phyloP scores from a whole-genome alignment of 2,113 vertebrate genomes.

The Cebidichthys violaceus region DNA sequence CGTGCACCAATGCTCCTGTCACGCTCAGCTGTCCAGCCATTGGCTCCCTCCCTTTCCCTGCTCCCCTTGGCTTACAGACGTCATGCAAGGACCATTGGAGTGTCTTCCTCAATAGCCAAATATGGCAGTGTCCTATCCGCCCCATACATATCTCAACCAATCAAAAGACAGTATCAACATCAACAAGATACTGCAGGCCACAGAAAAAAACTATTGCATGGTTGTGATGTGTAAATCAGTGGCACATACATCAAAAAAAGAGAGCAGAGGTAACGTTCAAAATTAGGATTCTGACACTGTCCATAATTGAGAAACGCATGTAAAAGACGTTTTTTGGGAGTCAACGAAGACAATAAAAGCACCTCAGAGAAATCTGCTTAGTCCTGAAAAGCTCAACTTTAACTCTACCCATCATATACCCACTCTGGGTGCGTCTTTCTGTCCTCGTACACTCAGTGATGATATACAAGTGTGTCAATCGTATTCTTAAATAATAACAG shows the following conservation, averaged over 20 bases:
- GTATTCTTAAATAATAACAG: conserved; percentile 1
- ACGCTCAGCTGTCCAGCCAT: conserved; percentile 59
- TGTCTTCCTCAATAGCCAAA: conserved; percentile 77
- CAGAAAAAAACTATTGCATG: conserved; percentile 62
- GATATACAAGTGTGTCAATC: conserved; percentile 19
- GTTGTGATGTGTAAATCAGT: conserved; percentile 61
- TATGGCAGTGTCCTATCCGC: conserved; percentile 76
- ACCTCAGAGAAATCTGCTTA: neutral
- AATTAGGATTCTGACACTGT: neutral
- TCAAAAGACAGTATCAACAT: conserved; percentile 75
- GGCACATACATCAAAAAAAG: conserved; percentile 30
- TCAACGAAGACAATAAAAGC: neutral
- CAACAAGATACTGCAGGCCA: conserved; percentile 79
- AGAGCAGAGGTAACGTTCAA: conserved; percentile 16
- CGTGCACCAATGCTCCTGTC: conserved; percentile 68
- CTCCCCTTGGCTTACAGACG: conserved; percentile 60
- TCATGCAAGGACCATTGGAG: conserved; percentile 59
- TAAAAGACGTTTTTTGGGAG: neutral
- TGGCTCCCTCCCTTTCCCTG: conserved; percentile 71
- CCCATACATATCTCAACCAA: conserved; percentile 70
- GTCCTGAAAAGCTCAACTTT: conserved; percentile 15
- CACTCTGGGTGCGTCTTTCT: neutral
- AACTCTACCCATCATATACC: conserved; percentile 38
- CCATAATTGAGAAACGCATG: neutral
- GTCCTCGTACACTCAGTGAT: neutral